phyloP scores from a whole-genome alignment of 2,888 invertebrate genomes.

The Scaptodrosophila latifasciaeformis region DNA sequence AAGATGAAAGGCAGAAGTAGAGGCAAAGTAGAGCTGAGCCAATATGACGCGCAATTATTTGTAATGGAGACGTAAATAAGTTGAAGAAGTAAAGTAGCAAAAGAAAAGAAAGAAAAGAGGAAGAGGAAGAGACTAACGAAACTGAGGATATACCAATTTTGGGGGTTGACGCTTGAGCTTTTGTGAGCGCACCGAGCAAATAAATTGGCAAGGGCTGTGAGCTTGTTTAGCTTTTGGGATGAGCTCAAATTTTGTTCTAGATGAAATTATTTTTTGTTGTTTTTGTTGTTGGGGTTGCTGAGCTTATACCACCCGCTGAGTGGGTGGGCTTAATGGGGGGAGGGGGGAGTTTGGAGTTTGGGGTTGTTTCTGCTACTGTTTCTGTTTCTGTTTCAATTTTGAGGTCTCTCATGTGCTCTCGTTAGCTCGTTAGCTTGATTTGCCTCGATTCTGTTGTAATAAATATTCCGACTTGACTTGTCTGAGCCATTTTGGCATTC shows the following conservation, averaged over 20 bases:
- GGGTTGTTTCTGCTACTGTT: background rate
- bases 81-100: constrained; percentile 69
- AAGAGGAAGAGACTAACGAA: constrained; percentile 2
- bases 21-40: constrained; percentile 57
- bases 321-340: constrained; percentile 21
- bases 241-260: no score
- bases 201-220: constrained; percentile 9
- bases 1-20: background rate
- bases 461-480: constrained; percentile 13
- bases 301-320: no score
- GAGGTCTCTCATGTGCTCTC: no score
- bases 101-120: constrained; percentile 57
- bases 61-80: constrained; percentile 72
- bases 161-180: no score
- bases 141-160: constrained; percentile 19
- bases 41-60: constrained; percentile 74
- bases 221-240: no score
- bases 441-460: constrained; percentile 26
- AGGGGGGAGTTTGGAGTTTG: constrained; percentile 26
- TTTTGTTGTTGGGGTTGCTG: no score
- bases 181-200: no score
- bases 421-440: constrained; percentile 68
- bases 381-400: background rate
- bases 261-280: no score
- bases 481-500: constrained; percentile 12